Conservation (phyloP, 2,888 invertebrate species). For the Polietes domitor region DNA sequence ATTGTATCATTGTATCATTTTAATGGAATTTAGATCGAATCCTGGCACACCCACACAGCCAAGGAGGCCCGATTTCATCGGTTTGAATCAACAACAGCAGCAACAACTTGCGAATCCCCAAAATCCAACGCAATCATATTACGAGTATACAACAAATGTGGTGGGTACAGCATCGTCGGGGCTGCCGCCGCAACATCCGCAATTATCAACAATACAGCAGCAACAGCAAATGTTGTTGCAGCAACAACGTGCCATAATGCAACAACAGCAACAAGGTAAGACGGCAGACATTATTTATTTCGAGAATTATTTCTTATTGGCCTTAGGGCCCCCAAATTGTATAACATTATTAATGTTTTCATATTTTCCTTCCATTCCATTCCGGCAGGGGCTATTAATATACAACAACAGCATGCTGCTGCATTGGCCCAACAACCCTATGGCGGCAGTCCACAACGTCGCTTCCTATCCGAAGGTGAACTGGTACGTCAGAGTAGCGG, state of each 20-base stretch:
- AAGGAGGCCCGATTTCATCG: constrained; percentile 93
- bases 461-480: constrained; percentile 92
- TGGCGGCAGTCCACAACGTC: constrained; percentile 87
- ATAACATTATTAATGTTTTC: no score
- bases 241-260: constrained; percentile 76
- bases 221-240: constrained; percentile 73
- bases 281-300: not conserved
- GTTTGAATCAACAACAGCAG: constrained; percentile 82
- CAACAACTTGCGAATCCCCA: constrained; percentile 75
- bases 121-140: constrained; percentile 79
- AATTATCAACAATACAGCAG: constrained; percentile 79
- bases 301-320: no score
- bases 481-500: constrained; percentile 84
- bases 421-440: constrained; percentile 70
- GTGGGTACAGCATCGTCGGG: constrained; percentile 69
- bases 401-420: constrained; percentile 72
- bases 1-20: not conserved
- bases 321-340: not conserved
- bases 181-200: constrained; percentile 80
- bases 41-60: constrained; percentile 95
- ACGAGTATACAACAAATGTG: constrained; percentile 76
- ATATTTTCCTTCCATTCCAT: not conserved
- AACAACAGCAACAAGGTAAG: constrained; percentile 76
- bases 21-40: constrained; percentile 87
- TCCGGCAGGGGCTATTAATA: constrained; percentile 57